Base-by-base conservation (phyloP, 2,797 vertebrate species). In the Falco concolor region DNA sequence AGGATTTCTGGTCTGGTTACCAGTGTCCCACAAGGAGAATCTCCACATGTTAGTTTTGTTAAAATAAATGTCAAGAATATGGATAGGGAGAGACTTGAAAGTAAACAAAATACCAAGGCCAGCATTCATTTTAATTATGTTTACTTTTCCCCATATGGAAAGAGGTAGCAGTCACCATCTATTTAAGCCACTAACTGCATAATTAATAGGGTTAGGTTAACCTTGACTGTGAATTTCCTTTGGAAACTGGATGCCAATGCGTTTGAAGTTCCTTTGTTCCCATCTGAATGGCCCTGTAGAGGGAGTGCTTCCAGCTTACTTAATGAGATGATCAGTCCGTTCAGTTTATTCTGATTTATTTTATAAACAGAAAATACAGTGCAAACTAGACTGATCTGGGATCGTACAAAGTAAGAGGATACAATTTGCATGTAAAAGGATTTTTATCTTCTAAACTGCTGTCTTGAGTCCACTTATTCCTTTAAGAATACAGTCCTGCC, bases 331-430 rank as follows among this genome's bases (percentile, higher is more conserved):
- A 84, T 83, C 32, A 30, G 23, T 49, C 40, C 49, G 93, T 93
- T 92, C 75, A 60, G 28, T 89, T 84, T 92, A 67, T 87, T 87
- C 40, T 87, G 42, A 74, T 92, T 90, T 87, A 40, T 68, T 89
- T 92, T 77, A 74, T 83, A 87, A 84, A 57, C 65, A 76, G 56
- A 90, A 42, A 87, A 74, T 80, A 70, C 21, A 75, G 54, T 57
- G 44, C 36, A 73, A 49, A 60, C 40, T 87, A 87, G 45, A 77
- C 17, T 57, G 60, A 53, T 90, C 72, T 77, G 64, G 52, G 64
- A 27, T 87, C 77, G 56, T 77, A 80, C 27, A 30, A 60, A 28
- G 15, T 54, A 59, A 89, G 70, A 84, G 25, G 47, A 67, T 76
- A 64, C 34, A 4, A 57, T 92, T 68, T 85, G 36, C 53, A 64